phyloP scores from a whole-genome alignment of 2,797 vertebrate genomes.

The Staurois parvus region DNA sequence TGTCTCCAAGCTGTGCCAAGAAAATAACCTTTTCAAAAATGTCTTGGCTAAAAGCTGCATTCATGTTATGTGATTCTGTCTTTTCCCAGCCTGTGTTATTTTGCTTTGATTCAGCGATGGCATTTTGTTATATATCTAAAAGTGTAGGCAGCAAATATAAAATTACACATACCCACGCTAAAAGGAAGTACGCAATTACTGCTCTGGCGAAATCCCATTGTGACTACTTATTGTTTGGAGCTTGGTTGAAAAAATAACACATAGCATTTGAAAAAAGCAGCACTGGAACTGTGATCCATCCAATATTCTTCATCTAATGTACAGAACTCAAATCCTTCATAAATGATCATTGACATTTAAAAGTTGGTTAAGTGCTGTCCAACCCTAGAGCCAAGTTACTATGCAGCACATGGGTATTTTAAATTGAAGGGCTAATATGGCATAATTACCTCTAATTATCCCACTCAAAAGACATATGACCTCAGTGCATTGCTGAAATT shows the following conservation, averaged over 20 bases:
- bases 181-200: constrained; percentile 59
- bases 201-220: constrained; percentile 47
- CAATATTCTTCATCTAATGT: constrained; percentile 44
- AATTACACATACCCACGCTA: constrained; percentile 62
- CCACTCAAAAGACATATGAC: constrained; percentile 46
- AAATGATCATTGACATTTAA: constrained; percentile 53
- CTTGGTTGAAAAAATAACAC: constrained; percentile 30
- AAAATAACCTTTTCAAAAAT: constrained; percentile 63
- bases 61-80: constrained; percentile 58
- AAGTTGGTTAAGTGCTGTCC: constrained; percentile 52
- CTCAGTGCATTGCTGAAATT: constrained; percentile 39
- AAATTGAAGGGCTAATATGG: constrained; percentile 45
- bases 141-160: constrained; percentile 61
- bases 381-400: constrained; percentile 51
- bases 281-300: constrained; percentile 20
- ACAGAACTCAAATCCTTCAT: constrained; percentile 45
- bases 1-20: constrained; percentile 57
- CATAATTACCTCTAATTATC: constrained; percentile 52
- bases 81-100: constrained; percentile 61
- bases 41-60: constrained; percentile 59
- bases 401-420: constrained; percentile 33
- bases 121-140: constrained; percentile 62
- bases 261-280: constrained; percentile 23
- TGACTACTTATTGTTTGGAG: constrained; percentile 51
- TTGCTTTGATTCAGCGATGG: constrained; percentile 51